These are phyloP conservation scores for Natrix natrix DNA, from an alignment of 2,797 vertebrate species.

Conservation along the genomic window DNA sequence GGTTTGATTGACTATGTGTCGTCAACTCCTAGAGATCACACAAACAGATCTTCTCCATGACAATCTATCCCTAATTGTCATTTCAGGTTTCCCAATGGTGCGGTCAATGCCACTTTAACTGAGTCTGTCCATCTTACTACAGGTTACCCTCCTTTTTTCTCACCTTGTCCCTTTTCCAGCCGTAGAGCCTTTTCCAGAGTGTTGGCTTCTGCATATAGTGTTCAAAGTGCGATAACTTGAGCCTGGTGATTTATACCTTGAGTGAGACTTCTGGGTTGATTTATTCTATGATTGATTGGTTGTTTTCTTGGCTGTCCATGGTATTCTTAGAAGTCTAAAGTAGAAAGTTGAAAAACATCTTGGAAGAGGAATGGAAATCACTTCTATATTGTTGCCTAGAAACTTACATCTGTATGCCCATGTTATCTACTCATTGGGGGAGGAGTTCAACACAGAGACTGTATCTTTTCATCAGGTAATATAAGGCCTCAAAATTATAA, in stretches of 20 bases:
- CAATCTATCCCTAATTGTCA: not conserved
- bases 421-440: not conserved
- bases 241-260: not conserved
- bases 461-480: not conserved
- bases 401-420: not conserved
- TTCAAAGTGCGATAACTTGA: not conserved
- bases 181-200: not conserved
- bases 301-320: not conserved
- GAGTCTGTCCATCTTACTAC: not conserved
- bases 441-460: not conserved
- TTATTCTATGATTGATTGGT: not conserved
- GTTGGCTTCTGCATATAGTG: not conserved
- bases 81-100: not conserved
- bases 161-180: not conserved
- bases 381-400: not conserved
- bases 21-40: not conserved
- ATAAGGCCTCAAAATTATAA: not conserved
- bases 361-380: not conserved
- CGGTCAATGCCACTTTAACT: not conserved
- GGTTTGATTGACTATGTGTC: not conserved
- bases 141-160: not conserved
- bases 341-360: not conserved
- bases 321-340: not conserved
- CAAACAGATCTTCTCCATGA: not conserved
- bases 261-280: not conserved